These are phyloP conservation scores for Tetranychus piercei DNA, from an alignment of 2,888 invertebrate species.

Conservation along the genomic window DNA sequence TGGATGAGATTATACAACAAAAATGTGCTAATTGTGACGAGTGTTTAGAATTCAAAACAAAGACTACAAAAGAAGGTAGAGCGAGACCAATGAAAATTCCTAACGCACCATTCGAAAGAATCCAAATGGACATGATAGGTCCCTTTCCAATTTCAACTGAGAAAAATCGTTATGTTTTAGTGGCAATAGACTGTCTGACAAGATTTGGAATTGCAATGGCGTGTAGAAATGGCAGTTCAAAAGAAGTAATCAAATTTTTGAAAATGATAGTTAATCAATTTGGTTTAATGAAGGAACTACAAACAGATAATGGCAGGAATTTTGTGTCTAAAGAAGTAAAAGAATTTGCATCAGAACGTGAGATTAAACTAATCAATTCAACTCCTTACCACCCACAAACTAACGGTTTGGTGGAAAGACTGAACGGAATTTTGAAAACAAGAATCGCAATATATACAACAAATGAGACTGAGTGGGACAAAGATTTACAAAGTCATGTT, in stretches of 20 bases:
- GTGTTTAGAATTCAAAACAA: neutral
- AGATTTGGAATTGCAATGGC: neutral
- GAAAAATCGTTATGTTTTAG: neutral
- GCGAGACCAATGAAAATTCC: neutral
- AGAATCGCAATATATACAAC: neutral
- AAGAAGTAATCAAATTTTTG: neutral
- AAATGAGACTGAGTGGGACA: neutral
- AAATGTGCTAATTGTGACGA: neutral
- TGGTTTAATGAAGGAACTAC: neutral
- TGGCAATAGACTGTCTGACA: neutral
- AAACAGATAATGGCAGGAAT: neutral
- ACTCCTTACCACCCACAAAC: neutral
- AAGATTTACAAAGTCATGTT: neutral
- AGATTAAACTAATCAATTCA: neutral
- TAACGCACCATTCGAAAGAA: neutral
- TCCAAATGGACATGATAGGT: neutral
- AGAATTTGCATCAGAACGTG: neutral
- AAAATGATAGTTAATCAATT: neutral
- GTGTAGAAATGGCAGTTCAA: neutral
- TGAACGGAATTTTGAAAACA: neutral
- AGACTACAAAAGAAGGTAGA: neutral
- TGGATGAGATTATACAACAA: neutral
- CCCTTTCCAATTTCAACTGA: neutral
- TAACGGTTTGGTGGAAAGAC: neutral
- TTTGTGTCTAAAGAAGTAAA: neutral